Percentiles rank a stretch among this genome's conserved stretches.
These are phyloP conservation scores for Tipula lateralis DNA, from an alignment of 2,888 invertebrate genomes.

Conservation along the genomic window DNA sequence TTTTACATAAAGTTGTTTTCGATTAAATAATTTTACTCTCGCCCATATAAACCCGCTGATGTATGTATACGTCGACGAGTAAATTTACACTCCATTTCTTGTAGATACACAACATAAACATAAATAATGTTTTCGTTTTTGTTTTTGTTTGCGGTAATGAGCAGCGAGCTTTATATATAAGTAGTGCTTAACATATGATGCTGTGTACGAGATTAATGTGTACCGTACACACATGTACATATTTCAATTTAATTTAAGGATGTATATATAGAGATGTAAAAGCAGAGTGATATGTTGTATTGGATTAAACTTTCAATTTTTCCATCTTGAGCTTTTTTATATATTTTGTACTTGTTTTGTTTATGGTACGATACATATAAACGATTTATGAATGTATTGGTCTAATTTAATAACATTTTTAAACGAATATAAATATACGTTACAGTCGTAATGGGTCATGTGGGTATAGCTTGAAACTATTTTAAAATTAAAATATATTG, in stretches of 20 bases:
- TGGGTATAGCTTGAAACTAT: not conserved
- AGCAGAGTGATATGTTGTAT: not conserved
- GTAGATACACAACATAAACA: not conserved
- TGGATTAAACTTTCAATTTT: not conserved
- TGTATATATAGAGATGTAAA: not conserved
- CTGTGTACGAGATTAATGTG: not conserved
- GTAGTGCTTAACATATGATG: not conserved
- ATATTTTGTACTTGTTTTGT: not conserved
- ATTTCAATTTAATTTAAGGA: not conserved
- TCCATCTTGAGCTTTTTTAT: not conserved
- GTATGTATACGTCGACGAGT: not conserved
- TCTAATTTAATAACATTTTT: not conserved
- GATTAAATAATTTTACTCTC: not conserved
- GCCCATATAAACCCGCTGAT: not conserved
- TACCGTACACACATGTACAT: not conserved
- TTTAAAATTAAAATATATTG: not conserved
- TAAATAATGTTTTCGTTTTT: not conserved
- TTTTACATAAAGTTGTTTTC: not conserved
- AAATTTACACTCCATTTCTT: not conserved
- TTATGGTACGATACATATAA: not conserved
- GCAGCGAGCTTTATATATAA: not conserved
- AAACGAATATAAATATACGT: too few relatives aligned
- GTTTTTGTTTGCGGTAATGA: not conserved
- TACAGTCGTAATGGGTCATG: too few relatives aligned
- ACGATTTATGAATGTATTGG: not conserved